These are phyloP conservation scores for Leptinotarsa juncta DNA, from an alignment of 2,888 invertebrate species.

Conservation along the genomic window DNA sequence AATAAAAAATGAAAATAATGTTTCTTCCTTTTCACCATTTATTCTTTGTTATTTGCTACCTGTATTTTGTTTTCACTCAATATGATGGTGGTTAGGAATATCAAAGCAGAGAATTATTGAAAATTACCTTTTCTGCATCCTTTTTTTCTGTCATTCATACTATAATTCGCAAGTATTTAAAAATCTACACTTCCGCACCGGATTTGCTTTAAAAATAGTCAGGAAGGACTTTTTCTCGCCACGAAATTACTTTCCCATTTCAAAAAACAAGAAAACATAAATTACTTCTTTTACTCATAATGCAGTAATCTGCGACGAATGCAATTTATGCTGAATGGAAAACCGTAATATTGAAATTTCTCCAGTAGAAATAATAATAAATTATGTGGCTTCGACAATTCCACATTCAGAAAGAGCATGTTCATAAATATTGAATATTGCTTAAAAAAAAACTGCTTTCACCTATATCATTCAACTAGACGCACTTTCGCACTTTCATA, in stretches of 20 bases:
- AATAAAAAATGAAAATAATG: too few relatives aligned
- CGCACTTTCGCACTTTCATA: background rate
- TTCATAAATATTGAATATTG: background rate
- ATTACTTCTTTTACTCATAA: background rate
- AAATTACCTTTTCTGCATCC: too few relatives aligned
- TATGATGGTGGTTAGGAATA: too few relatives aligned
- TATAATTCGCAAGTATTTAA: too few relatives aligned
- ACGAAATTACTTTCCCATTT: background rate
- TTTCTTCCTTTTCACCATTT: too few relatives aligned
- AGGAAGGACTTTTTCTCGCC: background rate
- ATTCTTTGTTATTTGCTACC: too few relatives aligned
- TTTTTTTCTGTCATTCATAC: too few relatives aligned
- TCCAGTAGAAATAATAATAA: background rate
- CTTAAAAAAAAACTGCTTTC: constrained; percentile 1
- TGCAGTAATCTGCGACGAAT: background rate
- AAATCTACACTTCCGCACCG: too few relatives aligned
- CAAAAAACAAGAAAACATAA: background rate
- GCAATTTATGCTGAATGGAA: background rate
- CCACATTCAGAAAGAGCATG: background rate
- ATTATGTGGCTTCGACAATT: background rate
- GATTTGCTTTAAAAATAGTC: too few relatives aligned
- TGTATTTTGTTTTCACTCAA: too few relatives aligned
- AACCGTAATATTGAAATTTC: background rate
- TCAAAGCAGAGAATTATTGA: too few relatives aligned
- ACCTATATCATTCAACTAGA: background rate